These are phyloP conservation scores for Lutraria lutraria DNA, from an alignment of 2,888 invertebrate genomes.

Conservation along the genomic window DNA sequence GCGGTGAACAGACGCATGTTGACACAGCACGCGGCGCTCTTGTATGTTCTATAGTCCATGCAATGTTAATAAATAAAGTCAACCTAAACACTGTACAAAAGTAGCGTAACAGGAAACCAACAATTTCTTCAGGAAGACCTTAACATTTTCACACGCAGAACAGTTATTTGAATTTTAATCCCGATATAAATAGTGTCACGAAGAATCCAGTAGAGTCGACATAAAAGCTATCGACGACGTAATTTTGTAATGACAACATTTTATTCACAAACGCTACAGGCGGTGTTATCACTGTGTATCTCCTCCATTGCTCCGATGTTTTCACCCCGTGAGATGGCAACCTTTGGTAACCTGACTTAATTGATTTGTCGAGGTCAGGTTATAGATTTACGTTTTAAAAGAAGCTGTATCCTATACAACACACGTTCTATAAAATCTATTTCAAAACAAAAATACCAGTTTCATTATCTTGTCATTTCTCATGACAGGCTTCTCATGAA, in stretches of 20 bases:
- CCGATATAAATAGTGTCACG: neutral
- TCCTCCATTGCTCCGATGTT: neutral
- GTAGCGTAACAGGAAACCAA: too few species aligned
- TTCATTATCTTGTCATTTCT: too few species aligned
- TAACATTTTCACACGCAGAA: neutral
- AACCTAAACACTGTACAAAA: too few species aligned
- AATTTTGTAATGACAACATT: neutral
- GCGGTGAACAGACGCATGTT: too few species aligned
- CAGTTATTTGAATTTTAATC: neutral
- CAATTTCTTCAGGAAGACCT: neutral
- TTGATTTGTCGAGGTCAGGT: neutral
- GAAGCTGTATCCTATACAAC: neutral
- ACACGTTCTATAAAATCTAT: neutral
- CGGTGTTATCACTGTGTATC: neutral
- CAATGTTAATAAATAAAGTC: too few species aligned
- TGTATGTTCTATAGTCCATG: too few species aligned
- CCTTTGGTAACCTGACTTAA: neutral
- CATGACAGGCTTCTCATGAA: too few species aligned
- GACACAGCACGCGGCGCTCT: too few species aligned
- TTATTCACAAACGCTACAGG: slow-evolving; percentile 8
- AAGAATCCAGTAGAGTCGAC: neutral
- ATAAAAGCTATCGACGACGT: neutral
- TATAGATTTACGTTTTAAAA: neutral
- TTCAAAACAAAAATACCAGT: neutral
- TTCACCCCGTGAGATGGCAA: neutral